Evolutionary conservation across 35 echinoderm and acorn worm genomes (phyloP).

Genomic region (Apostichopus californicus): DNA sequence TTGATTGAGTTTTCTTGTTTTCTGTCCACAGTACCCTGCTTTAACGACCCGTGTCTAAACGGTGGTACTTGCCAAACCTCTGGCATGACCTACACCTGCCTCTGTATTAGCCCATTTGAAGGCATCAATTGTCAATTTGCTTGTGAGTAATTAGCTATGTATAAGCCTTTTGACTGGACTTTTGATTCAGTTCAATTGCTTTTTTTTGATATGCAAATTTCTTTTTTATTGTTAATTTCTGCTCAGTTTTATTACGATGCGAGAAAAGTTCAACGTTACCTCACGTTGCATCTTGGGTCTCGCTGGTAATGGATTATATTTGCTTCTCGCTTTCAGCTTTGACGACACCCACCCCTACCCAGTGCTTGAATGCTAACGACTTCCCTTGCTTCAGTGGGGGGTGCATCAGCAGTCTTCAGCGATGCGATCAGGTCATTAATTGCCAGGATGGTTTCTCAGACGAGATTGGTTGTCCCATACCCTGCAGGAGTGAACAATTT

Average conservation of each 20-base stretch:
- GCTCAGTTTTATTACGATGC: no score
- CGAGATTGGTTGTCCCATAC: constrained; percentile 38
- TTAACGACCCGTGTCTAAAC: constrained; percentile 65
- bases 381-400: constrained; percentile 27
- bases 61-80: constrained; percentile 48
- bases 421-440: constrained; percentile 32
- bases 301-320: no score
- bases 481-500: constrained; percentile 27
- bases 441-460: constrained; percentile 47
- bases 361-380: not conserved
- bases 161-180: no score
- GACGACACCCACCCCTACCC: constrained; percentile 5
- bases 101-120: constrained; percentile 25
- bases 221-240: no score
- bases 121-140: constrained; percentile 46
- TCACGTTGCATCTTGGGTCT: no score
- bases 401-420: constrained; percentile 41
- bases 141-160: not conserved
- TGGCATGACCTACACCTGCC: constrained; percentile 31
- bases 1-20: not conserved
- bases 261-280: no score
- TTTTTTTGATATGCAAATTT: not conserved
- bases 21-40: constrained; percentile 56
- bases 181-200: no score
- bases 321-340: not conserved